Percentiles rank a stretch among this genome's conserved stretches.
Evolutionary conservation across 2,113 vertebrate species (phyloP).

Genomic region (Globicephala melas): DNA sequence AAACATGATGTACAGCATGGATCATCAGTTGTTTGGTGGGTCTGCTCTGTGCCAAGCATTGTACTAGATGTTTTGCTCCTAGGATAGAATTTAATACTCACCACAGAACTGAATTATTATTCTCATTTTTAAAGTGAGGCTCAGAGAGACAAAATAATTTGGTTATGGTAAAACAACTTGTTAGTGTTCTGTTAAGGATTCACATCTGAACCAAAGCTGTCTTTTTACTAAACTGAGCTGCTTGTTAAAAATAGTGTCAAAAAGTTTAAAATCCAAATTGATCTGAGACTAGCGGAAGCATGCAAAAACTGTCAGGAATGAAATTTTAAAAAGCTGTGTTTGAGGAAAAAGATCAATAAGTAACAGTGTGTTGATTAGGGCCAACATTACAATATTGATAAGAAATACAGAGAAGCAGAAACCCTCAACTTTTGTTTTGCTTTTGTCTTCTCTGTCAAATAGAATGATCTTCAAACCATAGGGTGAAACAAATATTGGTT

Average conservation of each 20-base stretch:
- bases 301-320: background rate
- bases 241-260: background rate
- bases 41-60: background rate
- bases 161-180: background rate
- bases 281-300: background rate
- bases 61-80: background rate
- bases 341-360: conserved; percentile 42
- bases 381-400: conserved; percentile 22
- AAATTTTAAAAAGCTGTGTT: conserved; percentile 13
- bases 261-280: background rate
- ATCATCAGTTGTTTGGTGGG: background rate
- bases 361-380: conserved; percentile 9
- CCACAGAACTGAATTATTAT: background rate
- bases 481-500: conserved; percentile 34
- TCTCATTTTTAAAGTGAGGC: background rate
- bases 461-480: background rate
- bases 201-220: background rate
- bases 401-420: background rate
- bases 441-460: conserved; percentile 31
- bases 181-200: background rate
- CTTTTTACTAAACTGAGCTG: background rate
- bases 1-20: background rate
- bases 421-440: background rate
- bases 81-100: background rate
- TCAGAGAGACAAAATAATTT: background rate